phyloP scores from a whole-genome alignment of 1,140 invertebrate genomes.

The Eurosta solidaginis region DNA sequence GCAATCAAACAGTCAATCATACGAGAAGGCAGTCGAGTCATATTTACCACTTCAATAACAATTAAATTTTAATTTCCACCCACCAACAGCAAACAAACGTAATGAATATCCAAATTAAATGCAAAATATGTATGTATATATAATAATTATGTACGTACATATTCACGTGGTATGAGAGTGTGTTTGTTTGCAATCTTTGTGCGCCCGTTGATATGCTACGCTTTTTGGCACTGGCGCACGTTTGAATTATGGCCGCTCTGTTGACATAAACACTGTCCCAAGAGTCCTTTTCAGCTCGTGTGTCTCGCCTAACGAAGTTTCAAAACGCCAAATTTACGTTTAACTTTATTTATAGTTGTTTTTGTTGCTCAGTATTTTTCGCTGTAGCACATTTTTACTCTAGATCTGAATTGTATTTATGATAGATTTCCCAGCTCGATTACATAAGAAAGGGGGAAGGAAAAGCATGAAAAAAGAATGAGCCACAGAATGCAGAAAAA shows the following conservation, averaged over 20 bases:
- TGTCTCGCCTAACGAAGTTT: background rate
- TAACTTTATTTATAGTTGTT: too few relatives aligned
- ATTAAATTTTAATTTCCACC: slow-evolving; percentile 25
- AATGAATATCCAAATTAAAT: background rate
- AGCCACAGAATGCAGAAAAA: background rate
- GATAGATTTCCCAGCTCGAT: slow-evolving; percentile 52
- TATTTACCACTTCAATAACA: slow-evolving; percentile 25
- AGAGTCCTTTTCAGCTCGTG: slow-evolving; percentile 49
- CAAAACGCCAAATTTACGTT: background rate
- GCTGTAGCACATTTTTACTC: too few relatives aligned
- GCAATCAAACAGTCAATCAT: background rate
- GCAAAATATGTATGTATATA: too few relatives aligned
- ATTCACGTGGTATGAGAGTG: too few relatives aligned
- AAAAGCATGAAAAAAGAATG: slow-evolving; percentile 4
- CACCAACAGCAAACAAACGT: background rate
- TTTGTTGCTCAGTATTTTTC: too few relatives aligned
- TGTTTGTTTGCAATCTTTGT: background rate
- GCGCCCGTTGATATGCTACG: slow-evolving; percentile 33
- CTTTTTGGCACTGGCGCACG: slow-evolving; percentile 34
- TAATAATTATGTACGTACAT: background rate
- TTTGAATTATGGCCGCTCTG: slow-evolving; percentile 55
- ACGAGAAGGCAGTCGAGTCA: too few relatives aligned
- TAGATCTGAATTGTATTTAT: too few relatives aligned
- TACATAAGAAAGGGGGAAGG: slow-evolving; percentile 34
- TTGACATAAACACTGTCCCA: slow-evolving; percentile 60